Percentiles rank a stretch among this genome's conserved stretches.
These are phyloP conservation scores for Myopa testacea DNA, from an alignment of 2,888 invertebrate species.

Conservation along the genomic window DNA sequence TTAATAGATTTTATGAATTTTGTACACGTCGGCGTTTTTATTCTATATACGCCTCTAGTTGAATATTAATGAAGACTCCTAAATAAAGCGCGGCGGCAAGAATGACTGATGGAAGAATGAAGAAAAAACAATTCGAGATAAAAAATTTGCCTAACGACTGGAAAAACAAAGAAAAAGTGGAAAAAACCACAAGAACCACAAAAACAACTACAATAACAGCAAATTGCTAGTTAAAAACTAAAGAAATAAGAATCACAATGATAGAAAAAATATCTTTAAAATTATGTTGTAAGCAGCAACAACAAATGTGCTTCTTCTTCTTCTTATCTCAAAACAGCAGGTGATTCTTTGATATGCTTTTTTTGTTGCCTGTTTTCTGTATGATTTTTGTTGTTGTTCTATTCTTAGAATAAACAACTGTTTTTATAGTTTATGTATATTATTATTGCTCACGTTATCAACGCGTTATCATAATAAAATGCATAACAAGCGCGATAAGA, in stretches of 20 bases:
- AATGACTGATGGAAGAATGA: not conserved
- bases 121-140: slow-evolving; percentile 10
- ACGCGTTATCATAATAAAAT: slow-evolving; percentile 3
- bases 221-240: not conserved
- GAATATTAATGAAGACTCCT: slow-evolving; percentile 6
- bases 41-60: not conserved
- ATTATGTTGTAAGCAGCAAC: not conserved
- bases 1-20: slow-evolving; percentile 21
- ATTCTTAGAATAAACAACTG: not conserved
- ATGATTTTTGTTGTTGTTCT: not conserved
- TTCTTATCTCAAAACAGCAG: not conserved
- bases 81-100: not conserved
- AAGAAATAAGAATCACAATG: no score
- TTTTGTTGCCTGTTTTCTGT: not conserved
- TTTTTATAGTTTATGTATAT: not conserved
- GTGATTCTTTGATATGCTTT: not conserved
- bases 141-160: not conserved
- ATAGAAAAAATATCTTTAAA: not conserved
- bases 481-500: not conserved
- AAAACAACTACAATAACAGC: slow-evolving; percentile 10
- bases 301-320: not conserved
- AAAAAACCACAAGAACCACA: not conserved
- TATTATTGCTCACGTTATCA: not conserved
- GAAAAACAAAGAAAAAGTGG: not conserved
- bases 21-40: slow-evolving; percentile 23